These are phyloP conservation scores for Microcebus ravelobensis DNA, from an alignment of 2,113 vertebrate genomes.

Conservation along the genomic window DNA sequence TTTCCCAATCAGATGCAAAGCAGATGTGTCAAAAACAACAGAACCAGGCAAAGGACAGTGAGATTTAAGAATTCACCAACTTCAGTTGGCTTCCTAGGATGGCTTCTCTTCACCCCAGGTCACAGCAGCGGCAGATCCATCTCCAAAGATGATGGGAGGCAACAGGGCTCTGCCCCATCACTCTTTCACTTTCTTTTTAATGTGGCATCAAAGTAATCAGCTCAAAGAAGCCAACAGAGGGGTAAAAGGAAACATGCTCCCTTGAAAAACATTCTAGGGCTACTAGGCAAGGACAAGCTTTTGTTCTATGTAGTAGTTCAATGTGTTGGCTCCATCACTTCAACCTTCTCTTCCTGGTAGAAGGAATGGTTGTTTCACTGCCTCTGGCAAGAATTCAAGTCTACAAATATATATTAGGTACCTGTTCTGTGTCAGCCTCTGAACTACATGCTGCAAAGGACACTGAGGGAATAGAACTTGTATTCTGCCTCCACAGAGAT, in stretches of 20 bases:
- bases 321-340: background rate
- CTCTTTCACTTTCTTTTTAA: background rate
- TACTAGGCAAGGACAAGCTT: background rate
- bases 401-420: background rate
- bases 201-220: background rate
- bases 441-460: background rate
- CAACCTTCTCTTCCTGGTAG: background rate
- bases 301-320: background rate
- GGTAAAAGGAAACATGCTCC: background rate
- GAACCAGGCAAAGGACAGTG: background rate
- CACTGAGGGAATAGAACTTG: background rate
- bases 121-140: background rate
- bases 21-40: background rate
- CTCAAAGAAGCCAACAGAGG: background rate
- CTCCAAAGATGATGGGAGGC: background rate
- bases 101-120: background rate
- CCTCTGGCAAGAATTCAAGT: background rate
- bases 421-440: background rate
- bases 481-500: background rate
- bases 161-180: background rate
- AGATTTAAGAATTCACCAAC: background rate
- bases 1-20: constrained; percentile 32
- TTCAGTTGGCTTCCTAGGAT: background rate
- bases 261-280: background rate
- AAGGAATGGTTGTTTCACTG: background rate